Percentiles rank a stretch among this genome's conserved stretches.
Evolutionary conservation across 2,888 invertebrate species (phyloP).

Genomic region (Chymomyza fuscimana): DNA sequence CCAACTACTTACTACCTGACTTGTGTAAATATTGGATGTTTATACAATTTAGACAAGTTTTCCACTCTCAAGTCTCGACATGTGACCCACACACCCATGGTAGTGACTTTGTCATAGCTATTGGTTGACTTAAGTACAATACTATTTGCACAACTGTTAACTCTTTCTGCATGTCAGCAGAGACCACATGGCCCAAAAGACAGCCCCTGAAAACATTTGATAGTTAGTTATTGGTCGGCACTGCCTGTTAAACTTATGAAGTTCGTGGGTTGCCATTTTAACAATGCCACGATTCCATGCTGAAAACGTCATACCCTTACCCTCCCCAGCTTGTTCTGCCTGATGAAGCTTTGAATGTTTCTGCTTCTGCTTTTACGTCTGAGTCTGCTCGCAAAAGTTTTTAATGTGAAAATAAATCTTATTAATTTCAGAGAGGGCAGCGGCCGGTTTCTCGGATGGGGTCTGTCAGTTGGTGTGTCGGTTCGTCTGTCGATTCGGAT

Average conservation of each 20-base stretch:
- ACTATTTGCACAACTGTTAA: conserved; percentile 48
- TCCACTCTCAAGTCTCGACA: conserved; percentile 33
- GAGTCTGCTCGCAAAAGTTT: conserved; percentile 17
- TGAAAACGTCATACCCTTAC: too few relatives aligned
- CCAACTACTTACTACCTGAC: conserved; percentile 16
- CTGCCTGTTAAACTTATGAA: not conserved
- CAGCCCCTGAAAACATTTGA: not conserved
- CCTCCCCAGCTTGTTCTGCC: too few relatives aligned
- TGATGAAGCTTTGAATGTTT: not conserved
- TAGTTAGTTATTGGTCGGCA: not conserved
- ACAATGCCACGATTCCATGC: not conserved
- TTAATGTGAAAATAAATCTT: conserved; percentile 46
- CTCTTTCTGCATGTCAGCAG: conserved; percentile 30
- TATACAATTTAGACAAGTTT: conserved; percentile 28
- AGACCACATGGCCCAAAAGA: conserved; percentile 11
- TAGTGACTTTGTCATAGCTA: conserved; percentile 20
- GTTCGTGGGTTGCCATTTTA: conserved; percentile 3
- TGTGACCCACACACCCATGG: conserved; percentile 43
- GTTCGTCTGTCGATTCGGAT: not conserved
- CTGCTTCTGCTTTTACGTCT: not conserved
- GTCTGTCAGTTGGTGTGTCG: not conserved
- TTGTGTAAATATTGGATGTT: conserved; percentile 32
- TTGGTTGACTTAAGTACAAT: conserved; percentile 24
- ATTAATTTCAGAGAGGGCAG: conserved; percentile 35
- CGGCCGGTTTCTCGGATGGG: not conserved